These are phyloP conservation scores for Nymphicus hollandicus DNA, from an alignment of 2,113 vertebrate genomes.

Conservation along the genomic window DNA sequence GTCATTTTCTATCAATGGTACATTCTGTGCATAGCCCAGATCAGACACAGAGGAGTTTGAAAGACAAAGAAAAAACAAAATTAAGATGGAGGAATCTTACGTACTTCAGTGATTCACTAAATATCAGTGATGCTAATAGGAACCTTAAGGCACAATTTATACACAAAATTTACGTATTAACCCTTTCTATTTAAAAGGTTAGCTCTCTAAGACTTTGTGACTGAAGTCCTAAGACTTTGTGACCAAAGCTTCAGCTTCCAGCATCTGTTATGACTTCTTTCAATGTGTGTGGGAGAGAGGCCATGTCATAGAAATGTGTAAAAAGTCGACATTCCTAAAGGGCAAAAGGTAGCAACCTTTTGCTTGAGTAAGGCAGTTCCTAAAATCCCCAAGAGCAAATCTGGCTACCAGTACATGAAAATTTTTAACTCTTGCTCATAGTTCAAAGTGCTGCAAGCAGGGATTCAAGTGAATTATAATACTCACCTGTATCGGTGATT, in stretches of 20 bases:
- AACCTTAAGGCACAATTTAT: neutral
- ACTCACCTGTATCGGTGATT: neutral
- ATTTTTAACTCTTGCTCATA: neutral
- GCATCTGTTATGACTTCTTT: neutral
- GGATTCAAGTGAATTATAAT: neutral
- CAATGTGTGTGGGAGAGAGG: neutral
- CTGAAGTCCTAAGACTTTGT: neutral
- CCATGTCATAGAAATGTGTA: neutral
- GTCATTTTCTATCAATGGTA: rapidly evolving
- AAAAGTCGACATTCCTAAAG: neutral
- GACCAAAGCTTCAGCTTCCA: neutral
- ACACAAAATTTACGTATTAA: neutral
- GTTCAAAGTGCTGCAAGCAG: neutral
- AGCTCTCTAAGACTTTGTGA: neutral
- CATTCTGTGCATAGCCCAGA: neutral
- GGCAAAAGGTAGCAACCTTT: neutral
- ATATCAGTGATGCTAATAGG: neutral
- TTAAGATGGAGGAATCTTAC: neutral
- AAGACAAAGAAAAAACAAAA: neutral
- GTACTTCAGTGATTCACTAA: neutral
- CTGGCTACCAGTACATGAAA: neutral
- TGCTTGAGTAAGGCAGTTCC: neutral
- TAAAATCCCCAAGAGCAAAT: neutral
- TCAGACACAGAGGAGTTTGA: neutral
- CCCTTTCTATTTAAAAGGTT: neutral